A percentile compares a stretch with the other conserved stretches of the same genome.
These are phyloP conservation scores for Macaca fascicularis DNA, from an alignment of 2,113 vertebrate genomes.

Conservation along the genomic window DNA sequence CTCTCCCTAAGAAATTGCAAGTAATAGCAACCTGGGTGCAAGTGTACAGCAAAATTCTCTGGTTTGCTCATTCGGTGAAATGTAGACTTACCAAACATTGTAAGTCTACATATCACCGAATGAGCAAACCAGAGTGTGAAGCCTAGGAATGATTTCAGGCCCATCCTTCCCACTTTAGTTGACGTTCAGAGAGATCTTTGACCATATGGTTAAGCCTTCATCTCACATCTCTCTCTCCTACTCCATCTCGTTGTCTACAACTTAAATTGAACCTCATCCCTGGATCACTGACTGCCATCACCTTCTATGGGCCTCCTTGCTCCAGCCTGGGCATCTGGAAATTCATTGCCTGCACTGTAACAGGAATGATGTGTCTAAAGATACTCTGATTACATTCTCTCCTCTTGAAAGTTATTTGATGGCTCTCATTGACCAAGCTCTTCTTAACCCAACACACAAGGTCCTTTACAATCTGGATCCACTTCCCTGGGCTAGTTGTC, in stretches of 20 bases:
- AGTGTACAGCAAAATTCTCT: no score
- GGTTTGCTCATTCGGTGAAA: no score
- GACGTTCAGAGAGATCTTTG: background rate
- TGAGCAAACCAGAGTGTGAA: background rate
- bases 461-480: background rate
- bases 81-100: no score
- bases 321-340: background rate
- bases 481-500: background rate
- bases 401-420: background rate
- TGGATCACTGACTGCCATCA: no score
- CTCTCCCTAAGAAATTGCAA: no score
- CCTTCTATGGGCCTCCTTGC: background rate
- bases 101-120: background rate
- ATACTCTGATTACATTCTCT: background rate
- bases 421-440: background rate
- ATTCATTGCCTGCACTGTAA: background rate
- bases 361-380: background rate
- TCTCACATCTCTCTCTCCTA: background rate
- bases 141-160: background rate
- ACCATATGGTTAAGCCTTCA: rapidly evolving
- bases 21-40: no score
- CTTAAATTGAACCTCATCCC: background rate
- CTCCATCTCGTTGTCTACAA: background rate
- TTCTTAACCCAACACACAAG: background rate
- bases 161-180: background rate